These are phyloP conservation scores for Anthoscopus minutus DNA, from an alignment of 2,113 vertebrate species.

Conservation along the genomic window DNA sequence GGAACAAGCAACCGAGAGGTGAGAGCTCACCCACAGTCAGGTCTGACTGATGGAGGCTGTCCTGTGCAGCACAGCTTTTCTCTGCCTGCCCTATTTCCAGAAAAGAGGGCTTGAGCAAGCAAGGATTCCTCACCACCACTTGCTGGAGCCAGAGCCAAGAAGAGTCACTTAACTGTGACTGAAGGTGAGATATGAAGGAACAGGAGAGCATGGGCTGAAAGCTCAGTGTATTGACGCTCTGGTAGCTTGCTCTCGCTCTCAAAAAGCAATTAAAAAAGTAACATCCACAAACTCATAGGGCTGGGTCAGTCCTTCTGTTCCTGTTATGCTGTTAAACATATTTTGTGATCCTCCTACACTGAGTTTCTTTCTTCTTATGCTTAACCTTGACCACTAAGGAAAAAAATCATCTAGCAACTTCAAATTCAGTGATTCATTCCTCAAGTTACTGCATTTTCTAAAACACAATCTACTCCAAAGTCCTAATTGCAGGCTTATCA, in stretches of 20 bases:
- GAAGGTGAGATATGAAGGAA: background rate
- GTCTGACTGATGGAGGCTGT: background rate
- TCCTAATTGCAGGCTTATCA: background rate
- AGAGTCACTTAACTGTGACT: background rate
- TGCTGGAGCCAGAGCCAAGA: background rate
- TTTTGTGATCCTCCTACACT: background rate
- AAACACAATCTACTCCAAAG: background rate
- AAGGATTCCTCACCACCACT: background rate
- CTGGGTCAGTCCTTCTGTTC: background rate
- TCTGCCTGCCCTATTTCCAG: background rate
- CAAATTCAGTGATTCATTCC: background rate
- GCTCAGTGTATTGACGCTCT: background rate
- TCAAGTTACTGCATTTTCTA: background rate
- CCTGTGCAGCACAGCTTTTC: background rate
- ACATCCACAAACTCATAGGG: background rate
- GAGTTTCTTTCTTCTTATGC: background rate
- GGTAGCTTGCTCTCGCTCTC: background rate
- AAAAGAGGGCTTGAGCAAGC: background rate
- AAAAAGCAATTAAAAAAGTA: background rate
- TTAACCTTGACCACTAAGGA: background rate
- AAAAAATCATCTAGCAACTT: background rate
- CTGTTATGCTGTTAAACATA: background rate
- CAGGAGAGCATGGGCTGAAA: background rate
- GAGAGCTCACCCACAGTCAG: background rate
- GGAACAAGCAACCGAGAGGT: background rate